Base-by-base conservation (phyloP, 1,140 invertebrate genomes). In the Hormaphis cornu region DNA sequence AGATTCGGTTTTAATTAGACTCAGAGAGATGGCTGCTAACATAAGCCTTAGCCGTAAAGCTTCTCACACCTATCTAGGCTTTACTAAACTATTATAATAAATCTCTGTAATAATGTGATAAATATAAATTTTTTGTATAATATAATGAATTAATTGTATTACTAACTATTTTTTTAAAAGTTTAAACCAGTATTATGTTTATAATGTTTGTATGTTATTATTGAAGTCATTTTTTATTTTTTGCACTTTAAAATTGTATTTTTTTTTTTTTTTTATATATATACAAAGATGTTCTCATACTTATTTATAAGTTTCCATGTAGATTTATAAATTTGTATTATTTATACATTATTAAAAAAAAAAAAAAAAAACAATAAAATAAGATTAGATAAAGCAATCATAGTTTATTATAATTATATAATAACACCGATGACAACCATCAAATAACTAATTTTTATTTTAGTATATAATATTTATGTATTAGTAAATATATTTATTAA, bases 1-100 rank as follows among this genome's bases (percentile, higher is more conserved):
- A 18, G 58, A 63, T 28, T 63, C 58, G 20, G 46, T 63, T 30
- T 63, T 46, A 46, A 46, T 63, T 46, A 63, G 58, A 46, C 40
- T 63, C 2, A 26, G 58, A 2, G 58, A 63, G 28, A 63, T 44
- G 58, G 44, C 58, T 30, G 28, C 26, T 30, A 30, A 10, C 10
- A 46, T 63, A 30, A 42, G 12, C 42, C 58, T 63, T 22, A 46
- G 22, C 7, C 58, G 40, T 46, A 63, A 46, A 63, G 40, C 14
- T 30, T 44, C 58, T 46, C 58, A 63, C 3, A 63, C 58, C 18
- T 63, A 63, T 30, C 26, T 63, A 14, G 24, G 58, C 9, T 30
- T 63, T 20, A 46, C 24, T 46, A 63, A 63, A 14, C 18, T 63
- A 63, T 26, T 30, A 20, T 44, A 46, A 42, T 59, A 26, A 6